Base-by-base conservation (phyloP, 2,797 vertebrate genomes). In the Tadarida brasiliensis region DNA sequence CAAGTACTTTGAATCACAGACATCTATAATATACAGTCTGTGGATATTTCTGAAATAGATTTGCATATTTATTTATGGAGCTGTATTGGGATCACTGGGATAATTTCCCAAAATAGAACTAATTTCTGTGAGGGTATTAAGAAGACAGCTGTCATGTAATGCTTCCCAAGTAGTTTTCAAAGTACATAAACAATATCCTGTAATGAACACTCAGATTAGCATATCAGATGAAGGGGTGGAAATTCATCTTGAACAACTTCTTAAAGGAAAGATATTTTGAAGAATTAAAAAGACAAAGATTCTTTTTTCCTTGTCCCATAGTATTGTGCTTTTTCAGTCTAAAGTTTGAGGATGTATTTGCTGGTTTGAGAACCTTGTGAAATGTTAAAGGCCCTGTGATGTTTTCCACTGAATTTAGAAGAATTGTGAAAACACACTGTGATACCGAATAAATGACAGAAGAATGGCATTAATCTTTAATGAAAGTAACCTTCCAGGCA, bases 131-230 rank as follows among this genome's bases (percentile, higher is more conserved):
- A 93, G 54, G 12, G 33, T 91, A 95, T 95, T 97, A 97, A 96
- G 94, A 90, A 97, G 95, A 97, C 89, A 97, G 91, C 96, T 97
- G 96, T 96, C 96, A 97, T 92, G 86, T 81, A 95, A 97, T 95
- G 91, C 86, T 97, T 96, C 91, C 81, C 83, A 93, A 97, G 93
- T 96, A 94, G 80, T 96, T 97, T 95, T 91, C 89, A 94, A 96
- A 97, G 90, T 85, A 87, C 56, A 87, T 93, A 94, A 96, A 97
- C 96, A 97, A 96, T 97, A 96, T 95, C 54, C 87, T 96, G 76
- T 97, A 95, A 97, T 97, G 97, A 97, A 96, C 61, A 91, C 57
- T 97, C 92, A 94, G 77, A 97, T 97, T 94, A 96, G 97, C 97
- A 97, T 97, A 95, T 87, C 93, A 87, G 56, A 96, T 95, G 87